These are phyloP conservation scores for Bradypodion pumilum DNA, from an alignment of 2,797 vertebrate species.

Conservation along the genomic window DNA sequence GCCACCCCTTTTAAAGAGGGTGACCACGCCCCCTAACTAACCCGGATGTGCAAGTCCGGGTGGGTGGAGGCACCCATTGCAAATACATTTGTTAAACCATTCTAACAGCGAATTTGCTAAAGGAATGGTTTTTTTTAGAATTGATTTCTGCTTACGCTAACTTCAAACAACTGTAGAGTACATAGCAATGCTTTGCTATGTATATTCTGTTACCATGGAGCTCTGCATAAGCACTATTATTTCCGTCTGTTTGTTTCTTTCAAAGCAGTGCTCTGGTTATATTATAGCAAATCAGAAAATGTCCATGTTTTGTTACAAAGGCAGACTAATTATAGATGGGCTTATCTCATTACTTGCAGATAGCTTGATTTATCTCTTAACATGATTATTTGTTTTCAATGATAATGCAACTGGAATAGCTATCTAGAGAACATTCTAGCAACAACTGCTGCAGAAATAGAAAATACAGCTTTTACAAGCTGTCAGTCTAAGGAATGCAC, in stretches of 20 bases:
- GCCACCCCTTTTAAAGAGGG: too few relatives aligned
- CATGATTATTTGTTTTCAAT: not conserved
- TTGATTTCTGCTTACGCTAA: not conserved
- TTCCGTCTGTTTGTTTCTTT: constrained; percentile 10
- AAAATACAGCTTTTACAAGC: not conserved
- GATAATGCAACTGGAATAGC: not conserved
- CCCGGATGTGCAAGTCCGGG: too few relatives aligned
- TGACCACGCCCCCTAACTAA: too few relatives aligned
- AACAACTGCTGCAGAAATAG: fast-evolving
- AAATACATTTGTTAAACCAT: not conserved
- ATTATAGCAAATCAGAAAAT: constrained; percentile 7
- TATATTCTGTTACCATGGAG: constrained; percentile 24
- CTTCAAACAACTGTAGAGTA: constrained; percentile 6
- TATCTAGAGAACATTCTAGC: not conserved
- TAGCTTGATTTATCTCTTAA: not conserved
- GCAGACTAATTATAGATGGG: not conserved
- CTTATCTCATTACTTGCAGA: constrained; percentile 19
- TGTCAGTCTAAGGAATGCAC: not conserved
- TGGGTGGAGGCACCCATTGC: too few relatives aligned
- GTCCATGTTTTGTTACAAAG: not conserved
- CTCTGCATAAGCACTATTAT: not conserved
- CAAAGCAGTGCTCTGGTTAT: constrained; percentile 8
- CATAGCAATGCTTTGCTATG: not conserved
- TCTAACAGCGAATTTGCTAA: constrained; percentile 1
- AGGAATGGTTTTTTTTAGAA: not conserved